phyloP scores from a whole-genome alignment of 2,113 vertebrate genomes.

The Choloepus hoffmanni region DNA sequence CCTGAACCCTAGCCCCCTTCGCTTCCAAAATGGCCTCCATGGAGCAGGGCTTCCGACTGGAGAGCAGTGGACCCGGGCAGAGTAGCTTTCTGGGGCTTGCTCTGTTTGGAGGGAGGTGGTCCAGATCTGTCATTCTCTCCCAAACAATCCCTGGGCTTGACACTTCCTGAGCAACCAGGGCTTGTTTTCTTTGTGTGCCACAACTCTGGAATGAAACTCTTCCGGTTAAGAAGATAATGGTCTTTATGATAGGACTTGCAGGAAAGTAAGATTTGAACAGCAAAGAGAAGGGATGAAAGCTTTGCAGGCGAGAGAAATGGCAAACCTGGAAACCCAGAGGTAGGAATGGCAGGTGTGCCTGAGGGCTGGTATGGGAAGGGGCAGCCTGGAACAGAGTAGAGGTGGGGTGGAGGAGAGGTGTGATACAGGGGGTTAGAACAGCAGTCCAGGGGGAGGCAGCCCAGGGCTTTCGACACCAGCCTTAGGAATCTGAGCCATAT shows the following conservation, averaged over 20 bases:
- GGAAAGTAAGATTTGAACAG: not conserved
- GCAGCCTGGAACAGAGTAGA: not conserved
- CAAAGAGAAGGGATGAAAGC: not conserved
- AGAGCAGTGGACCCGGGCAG: not conserved
- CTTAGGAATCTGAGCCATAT: not conserved
- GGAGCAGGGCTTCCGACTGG: not conserved
- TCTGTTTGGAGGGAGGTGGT: not conserved
- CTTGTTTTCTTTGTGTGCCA: not conserved
- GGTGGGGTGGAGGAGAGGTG: not conserved
- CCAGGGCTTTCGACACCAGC: not conserved
- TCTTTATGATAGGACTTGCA: not conserved
- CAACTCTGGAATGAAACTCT: not conserved
- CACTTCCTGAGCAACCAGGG: not conserved
- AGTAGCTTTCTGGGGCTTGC: not conserved
- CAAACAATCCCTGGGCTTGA: not conserved
- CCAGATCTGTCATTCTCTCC: not conserved
- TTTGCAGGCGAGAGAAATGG: not conserved
- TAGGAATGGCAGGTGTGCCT: not conserved
- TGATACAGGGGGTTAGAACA: not conserved
- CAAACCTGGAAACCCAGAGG: fast-evolving
- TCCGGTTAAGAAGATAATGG: conserved; percentile 7
- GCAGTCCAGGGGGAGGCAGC: not conserved
- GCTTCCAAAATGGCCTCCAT: not conserved
- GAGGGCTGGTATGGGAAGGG: not conserved
- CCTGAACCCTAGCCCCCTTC: not conserved